phyloP scores from a whole-genome alignment of 2,797 vertebrate genomes.

The Lycodopsis pacificus region DNA sequence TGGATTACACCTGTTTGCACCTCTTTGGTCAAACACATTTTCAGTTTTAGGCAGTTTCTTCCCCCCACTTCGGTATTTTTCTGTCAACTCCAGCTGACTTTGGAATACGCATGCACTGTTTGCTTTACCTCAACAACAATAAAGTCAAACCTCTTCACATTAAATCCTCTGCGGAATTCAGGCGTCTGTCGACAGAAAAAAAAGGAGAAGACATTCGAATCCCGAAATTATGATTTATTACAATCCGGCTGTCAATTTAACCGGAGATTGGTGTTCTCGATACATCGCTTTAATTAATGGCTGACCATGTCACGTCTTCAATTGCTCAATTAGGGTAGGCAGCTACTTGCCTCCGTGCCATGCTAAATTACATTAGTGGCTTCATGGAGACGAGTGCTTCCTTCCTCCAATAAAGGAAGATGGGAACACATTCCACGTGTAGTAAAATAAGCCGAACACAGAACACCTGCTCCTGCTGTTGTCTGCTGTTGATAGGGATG shows the following conservation, averaged over 20 bases:
- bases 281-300: slow-evolving; percentile 78
- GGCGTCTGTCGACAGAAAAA: slow-evolving; percentile 10
- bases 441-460: slow-evolving; percentile 36
- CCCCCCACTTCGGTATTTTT: slow-evolving; percentile 25
- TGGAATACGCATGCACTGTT: slow-evolving; percentile 40
- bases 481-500: slow-evolving; percentile 1
- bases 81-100: slow-evolving; percentile 46
- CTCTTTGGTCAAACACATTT: neutral
- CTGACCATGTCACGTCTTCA: slow-evolving; percentile 83
- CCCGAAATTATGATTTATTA: slow-evolving; percentile 66
- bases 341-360: slow-evolving; percentile 71
- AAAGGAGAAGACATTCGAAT: slow-evolving; percentile 23
- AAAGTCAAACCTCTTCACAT: slow-evolving; percentile 61
- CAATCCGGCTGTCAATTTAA: slow-evolving; percentile 63
- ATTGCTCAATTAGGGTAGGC: slow-evolving; percentile 76
- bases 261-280: slow-evolving; percentile 69
- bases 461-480: slow-evolving; percentile 54
- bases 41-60: neutral
- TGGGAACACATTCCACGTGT: slow-evolving; percentile 33
- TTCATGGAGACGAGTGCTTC: slow-evolving; percentile 68
- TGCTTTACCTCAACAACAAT: slow-evolving; percentile 47
- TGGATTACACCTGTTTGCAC: neutral
- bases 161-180: slow-evolving; percentile 52
- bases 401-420: slow-evolving; percentile 49
- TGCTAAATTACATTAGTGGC: slow-evolving; percentile 78